Percentiles rank a stretch among this genome's conserved stretches.
Conservation (phyloP, 2,888 invertebrate genomes). For the Cephonodes hylas region DNA sequence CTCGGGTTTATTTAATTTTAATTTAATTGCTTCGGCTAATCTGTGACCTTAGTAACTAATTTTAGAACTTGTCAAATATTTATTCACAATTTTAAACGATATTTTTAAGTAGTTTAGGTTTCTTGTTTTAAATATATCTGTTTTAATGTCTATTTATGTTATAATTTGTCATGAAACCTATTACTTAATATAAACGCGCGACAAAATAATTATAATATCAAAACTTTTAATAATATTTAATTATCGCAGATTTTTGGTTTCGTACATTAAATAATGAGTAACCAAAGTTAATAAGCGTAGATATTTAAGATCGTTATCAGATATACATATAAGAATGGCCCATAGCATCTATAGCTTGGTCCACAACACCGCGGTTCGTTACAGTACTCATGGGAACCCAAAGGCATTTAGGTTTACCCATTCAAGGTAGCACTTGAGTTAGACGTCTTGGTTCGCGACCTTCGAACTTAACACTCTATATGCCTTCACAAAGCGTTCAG, state of each 20-base stretch:
- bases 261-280: background rate
- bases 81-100: no score
- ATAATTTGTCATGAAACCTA: no score
- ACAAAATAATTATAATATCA: no score
- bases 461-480: conserved; percentile 1
- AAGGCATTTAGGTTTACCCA: conserved; percentile 5
- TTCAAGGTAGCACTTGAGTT: background rate
- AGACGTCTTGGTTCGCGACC: background rate
- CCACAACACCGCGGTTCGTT: background rate
- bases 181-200: no score
- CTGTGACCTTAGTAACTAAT: background rate
- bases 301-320: background rate
- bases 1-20: background rate
- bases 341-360: no score
- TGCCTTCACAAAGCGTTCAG: background rate
- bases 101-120: no score
- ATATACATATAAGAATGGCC: background rate
- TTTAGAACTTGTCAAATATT: background rate
- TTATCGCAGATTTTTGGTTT: background rate
- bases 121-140: no score
- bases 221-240: background rate
- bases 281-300: background rate
- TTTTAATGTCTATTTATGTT: no score
- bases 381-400: conserved; percentile 1
- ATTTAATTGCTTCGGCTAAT: background rate